Conservation (phyloP, 2,797 vertebrate species). For the Arctocebus calabarensis region DNA sequence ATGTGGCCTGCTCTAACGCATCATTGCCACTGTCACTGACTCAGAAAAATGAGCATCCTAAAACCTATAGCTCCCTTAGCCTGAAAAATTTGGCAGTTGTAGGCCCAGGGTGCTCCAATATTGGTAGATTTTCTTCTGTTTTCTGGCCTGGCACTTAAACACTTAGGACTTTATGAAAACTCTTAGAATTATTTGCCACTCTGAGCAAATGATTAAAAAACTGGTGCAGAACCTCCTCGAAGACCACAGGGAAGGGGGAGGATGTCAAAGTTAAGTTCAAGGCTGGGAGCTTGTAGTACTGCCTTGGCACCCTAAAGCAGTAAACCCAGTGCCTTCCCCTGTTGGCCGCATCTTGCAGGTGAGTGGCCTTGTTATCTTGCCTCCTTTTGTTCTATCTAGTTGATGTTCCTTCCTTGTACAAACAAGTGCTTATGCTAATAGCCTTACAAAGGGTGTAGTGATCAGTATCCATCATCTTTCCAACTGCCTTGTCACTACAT, state of each 20-base stretch:
- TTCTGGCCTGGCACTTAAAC: background rate
- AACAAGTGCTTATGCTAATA: conserved; percentile 87
- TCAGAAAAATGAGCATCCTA: conserved; percentile 47
- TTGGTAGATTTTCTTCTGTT: background rate
- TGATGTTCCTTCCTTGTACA: conserved; percentile 65
- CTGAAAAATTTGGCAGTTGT: background rate
- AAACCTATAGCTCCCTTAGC: background rate
- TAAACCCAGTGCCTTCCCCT: background rate
- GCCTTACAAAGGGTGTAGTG: conserved; percentile 91
- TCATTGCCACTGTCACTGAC: conserved; percentile 58
- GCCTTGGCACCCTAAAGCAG: background rate
- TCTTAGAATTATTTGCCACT: background rate
- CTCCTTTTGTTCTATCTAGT: conserved; percentile 53
- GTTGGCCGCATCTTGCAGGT: background rate
- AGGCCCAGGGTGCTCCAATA: background rate
- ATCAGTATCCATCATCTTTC: conserved; percentile 97
- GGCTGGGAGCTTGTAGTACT: background rate
- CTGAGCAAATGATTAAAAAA: background rate
- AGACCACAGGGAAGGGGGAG: background rate
- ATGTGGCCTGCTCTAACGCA: conserved; percentile 58
- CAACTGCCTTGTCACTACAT: conserved; percentile 92
- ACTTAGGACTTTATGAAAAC: conserved; percentile 20
- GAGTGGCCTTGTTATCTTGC: conserved; percentile 48
- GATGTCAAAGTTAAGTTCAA: background rate
- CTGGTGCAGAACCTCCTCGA: background rate